Base-by-base conservation (phyloP, 2,888 invertebrate species). In the Dasysyrphus albostriatus region DNA sequence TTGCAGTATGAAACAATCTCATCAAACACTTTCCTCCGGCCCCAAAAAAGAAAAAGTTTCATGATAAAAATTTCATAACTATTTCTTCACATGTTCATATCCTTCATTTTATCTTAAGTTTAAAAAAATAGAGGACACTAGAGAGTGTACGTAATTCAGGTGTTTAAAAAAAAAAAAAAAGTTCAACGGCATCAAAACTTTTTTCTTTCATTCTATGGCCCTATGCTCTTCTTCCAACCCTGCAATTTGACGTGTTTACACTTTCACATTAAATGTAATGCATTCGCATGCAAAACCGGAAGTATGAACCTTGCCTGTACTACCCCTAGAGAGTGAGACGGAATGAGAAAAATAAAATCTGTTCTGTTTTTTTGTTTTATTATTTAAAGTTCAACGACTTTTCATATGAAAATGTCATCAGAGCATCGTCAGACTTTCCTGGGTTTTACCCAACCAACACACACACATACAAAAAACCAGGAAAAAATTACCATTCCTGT, bases 331-430 rank as follows among this genome's bases (percentile, higher is more conserved):
- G 51, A 54, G 51, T n/a, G 19, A 12, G 37, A 51, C n/a, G 34
- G 44, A 37, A 54, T 16, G 47, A 42, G 37, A 47, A 42, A 61
- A 74, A 47, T n/a, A 49, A 39, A 8, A 29, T 61, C 19, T 34
- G 29, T 5, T 44, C 72, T 44, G 14, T 49, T 12, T n/a, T 47
- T 37, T 12, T 34, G 29, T 49, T 67, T 16, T 12, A 19, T 37
- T 32, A 16, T 10, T 69, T 19, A 72, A 77, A 67, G 83, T 83
- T 83, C 73, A 77, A 83, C 78, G 77, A 67, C 77, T 67, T 77
- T 77, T 77, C 42, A 16, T 44, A n/a, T 42, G 12, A 72, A 76
- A 72, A 63, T 72, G 70, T 65, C 77, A 82, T 58, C 63, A 72
- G 69, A 61, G 65, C 24, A 58, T 47, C 61, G 24, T 42, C 56